Evolutionary conservation across 2,797 vertebrate species (phyloP).

Genomic region (Lacerta agilis): DNA sequence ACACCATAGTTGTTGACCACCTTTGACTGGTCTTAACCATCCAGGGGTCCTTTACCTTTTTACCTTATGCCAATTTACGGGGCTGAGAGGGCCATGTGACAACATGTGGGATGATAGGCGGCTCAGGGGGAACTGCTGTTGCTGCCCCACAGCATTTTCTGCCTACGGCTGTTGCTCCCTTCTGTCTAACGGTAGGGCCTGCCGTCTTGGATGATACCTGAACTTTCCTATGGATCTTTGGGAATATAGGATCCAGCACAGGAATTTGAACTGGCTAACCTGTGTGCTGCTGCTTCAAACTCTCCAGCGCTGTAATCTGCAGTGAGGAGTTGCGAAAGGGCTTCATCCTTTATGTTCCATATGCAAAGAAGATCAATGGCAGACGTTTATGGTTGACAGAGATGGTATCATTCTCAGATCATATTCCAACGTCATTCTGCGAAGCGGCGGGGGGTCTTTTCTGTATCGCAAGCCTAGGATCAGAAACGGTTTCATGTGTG

Average conservation of each 20-base stretch:
- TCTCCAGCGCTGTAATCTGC: too few species aligned
- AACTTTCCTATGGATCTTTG: not conserved
- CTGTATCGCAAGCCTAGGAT: not conserved
- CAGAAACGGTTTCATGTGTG: rapidly evolving
- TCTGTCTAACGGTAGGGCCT: not conserved
- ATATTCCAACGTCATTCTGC: not conserved
- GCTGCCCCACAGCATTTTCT: too few species aligned
- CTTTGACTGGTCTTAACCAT: too few species aligned
- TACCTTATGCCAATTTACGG: too few species aligned
- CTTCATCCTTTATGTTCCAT: rapidly evolving
- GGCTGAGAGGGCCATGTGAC: too few species aligned
- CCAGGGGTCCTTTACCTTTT: too few species aligned
- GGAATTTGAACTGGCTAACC: not conserved
- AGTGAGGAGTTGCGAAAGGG: not conserved
- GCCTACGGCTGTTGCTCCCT: too few species aligned
- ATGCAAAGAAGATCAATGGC: not conserved
- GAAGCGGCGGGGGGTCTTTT: rapidly evolving
- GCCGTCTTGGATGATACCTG: too few species aligned
- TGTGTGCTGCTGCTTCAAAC: not conserved
- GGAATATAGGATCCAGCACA: not conserved
- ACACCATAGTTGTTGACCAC: too few species aligned
- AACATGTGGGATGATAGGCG: too few species aligned
- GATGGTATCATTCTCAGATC: not conserved
- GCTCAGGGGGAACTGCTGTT: too few species aligned
- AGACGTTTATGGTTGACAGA: not conserved